These are phyloP conservation scores for Pelodiscus sinensis DNA, from an alignment of 2,113 vertebrate genomes.

Conservation along the genomic window DNA sequence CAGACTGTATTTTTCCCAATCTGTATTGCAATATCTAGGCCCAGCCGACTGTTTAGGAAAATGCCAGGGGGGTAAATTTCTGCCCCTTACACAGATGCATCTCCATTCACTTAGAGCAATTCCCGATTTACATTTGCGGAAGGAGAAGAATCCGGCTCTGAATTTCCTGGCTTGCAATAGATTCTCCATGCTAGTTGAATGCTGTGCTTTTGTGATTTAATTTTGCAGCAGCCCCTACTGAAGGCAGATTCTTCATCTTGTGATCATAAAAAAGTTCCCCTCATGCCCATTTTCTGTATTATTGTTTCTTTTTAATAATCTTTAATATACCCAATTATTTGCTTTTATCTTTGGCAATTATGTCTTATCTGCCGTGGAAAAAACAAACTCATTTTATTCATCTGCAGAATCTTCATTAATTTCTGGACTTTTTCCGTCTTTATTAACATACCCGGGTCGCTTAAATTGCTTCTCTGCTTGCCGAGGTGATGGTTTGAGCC, in stretches of 20 bases:
- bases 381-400: neutral
- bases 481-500: neutral
- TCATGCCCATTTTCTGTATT: fast-evolving
- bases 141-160: neutral
- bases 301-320: neutral
- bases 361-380: neutral
- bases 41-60: neutral
- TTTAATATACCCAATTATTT: constrained; percentile 9
- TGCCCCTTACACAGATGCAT: fast-evolving
- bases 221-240: neutral
- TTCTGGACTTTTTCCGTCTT: neutral
- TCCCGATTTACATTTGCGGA: neutral
- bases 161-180: fast-evolving
- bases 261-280: neutral
- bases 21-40: neutral
- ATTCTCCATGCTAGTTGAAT: neutral
- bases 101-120: fast-evolving
- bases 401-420: constrained; percentile 13
- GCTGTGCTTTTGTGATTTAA: fast-evolving
- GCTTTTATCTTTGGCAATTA: constrained; percentile 24
- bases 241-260: neutral
- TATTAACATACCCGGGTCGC: fast-evolving
- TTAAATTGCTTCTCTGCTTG: neutral
- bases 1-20: fast-evolving
- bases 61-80: fast-evolving